Base-by-base conservation (phyloP, 2,113 vertebrate species). In the Zosterops lateralis region DNA sequence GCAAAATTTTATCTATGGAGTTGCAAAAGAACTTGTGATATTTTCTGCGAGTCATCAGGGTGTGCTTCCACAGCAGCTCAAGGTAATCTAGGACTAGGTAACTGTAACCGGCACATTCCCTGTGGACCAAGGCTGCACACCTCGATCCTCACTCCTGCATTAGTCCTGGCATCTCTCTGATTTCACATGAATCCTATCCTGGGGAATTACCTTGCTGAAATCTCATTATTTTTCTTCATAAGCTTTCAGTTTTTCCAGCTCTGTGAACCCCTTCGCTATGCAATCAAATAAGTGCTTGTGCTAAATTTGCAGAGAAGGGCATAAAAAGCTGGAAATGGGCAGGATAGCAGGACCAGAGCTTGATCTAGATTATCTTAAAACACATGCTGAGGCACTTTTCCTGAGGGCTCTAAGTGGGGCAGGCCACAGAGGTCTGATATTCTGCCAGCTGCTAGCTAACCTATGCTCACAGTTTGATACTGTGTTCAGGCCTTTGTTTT, bases 171-270 rank as follows among this genome's bases (percentile, higher is more conserved):
- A 16, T 25, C 51, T 82, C 73, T 79, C 48, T 84, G 70, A 40
- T 61, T 87, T 75, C 58, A 76, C 0, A 0, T 6, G 4, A 53
- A 82, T 65, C 28, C 48, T 1, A 3, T 82, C 79, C 61, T 57
- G 65, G 57, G 36, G 92, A 78, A 17, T 68, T 56, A 75, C 48
- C 29, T 78, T 44, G 7, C 84, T 95, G 81, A 89, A 42, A 96
- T 44, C 40, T 91, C 82, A 81, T 91, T 71, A 64, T 89, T 92
- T 87, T 75, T 82, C 87, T 94, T 95, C 77, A 91, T 75, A 87
- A 82, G n/a, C 72, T 91, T 96, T 81, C 53, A 34, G 28, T 40
- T 82, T 86, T 87, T 82, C 53, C 66, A 82, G 74, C 53, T 92
- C 87, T 65, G 40, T 87, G 81, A 92, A 87, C 22, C 66, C 78